Evolutionary conservation across 1,140 invertebrate species (phyloP).

Genomic region (Cydia fagiglandana): DNA sequence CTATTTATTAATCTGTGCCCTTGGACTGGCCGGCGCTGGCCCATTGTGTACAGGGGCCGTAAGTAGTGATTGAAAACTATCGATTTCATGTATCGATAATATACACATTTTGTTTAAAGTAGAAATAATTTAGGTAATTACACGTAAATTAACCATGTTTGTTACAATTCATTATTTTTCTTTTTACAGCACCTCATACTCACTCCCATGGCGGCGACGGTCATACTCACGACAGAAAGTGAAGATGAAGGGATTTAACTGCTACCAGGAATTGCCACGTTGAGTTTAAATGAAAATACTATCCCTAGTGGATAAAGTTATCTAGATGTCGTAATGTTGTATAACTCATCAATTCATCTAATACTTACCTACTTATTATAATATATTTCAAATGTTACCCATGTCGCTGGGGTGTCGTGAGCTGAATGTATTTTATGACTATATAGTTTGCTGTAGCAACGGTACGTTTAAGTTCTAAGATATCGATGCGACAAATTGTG

Average conservation of each 20-base stretch:
- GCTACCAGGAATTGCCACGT: background rate
- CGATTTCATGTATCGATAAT: constrained; percentile 3
- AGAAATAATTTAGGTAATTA: too few species aligned
- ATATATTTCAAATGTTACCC: too few species aligned
- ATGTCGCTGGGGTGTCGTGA: too few species aligned
- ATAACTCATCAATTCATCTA: background rate
- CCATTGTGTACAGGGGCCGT: too few species aligned
- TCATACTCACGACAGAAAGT: constrained; percentile 42
- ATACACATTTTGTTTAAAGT: background rate
- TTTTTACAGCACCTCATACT: constrained; percentile 56
- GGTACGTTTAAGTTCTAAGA: too few species aligned
- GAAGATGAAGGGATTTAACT: background rate
- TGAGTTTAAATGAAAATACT: background rate
- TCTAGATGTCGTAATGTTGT: background rate
- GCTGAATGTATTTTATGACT: too few species aligned
- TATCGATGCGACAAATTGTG: too few species aligned
- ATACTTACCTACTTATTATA: background rate
- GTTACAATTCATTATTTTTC: constrained; percentile 34
- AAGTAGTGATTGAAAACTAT: constrained; percentile 9
- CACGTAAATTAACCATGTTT: background rate
- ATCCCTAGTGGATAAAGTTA: background rate
- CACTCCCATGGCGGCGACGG: constrained; percentile 45
- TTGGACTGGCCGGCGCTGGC: too few species aligned
- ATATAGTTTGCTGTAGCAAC: too few species aligned
- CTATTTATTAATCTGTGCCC: too few species aligned